Base-by-base conservation (phyloP, 2,113 vertebrate genomes). In the Mirounga angustirostris region DNA sequence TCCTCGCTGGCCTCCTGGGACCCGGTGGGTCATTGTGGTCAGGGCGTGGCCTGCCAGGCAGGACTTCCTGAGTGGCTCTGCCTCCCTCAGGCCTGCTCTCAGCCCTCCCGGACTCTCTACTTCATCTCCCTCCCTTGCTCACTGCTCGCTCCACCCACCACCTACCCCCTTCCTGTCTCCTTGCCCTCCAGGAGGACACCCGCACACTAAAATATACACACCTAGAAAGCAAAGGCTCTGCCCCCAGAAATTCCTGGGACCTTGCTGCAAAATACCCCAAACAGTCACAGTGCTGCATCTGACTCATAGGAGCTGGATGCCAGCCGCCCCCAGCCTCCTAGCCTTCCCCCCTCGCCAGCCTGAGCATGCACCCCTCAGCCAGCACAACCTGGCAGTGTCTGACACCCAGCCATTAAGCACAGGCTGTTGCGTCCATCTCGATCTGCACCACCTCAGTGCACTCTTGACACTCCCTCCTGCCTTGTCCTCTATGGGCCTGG, bases 201-300 rank as follows among this genome's bases (percentile, higher is more conserved):
- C 71, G 26, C 43, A 50, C 50, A n/a, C 15, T 86, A 50, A 89
- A 73, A 43, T 56, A 71, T 24, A 30, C 7, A 69, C 40, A 63
- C 59, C 50, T 43, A 88, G 76, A 88, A 91, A 94, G 87, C 82
- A 91, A 67, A 86, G n/a, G 19, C 19, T 91, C 65, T 71, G 26
- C 30, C 46, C 15, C 78, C 63, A 59, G 71, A 93, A 89, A 71
- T 71, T 89, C 22, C 28, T 69, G 65, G 36, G 54, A 19, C 40
- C 79, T 85, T 56, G 26, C 61, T 61, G 9, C 65, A 26, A 58
- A 73, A 90, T 52, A 50, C 36, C 54, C 24, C 0, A 0, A 81
- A 9, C 71, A 85, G 50, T 69, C 79, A 58, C 26, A 11, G 71
- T 40, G 43, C 63, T 73, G 7, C 81, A 28, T 85, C 83, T 87